Evolutionary conservation across 1,140 invertebrate species (phyloP), one percentile per base, ranked within the genome.

Genomic region (Musca domestica): DNA sequence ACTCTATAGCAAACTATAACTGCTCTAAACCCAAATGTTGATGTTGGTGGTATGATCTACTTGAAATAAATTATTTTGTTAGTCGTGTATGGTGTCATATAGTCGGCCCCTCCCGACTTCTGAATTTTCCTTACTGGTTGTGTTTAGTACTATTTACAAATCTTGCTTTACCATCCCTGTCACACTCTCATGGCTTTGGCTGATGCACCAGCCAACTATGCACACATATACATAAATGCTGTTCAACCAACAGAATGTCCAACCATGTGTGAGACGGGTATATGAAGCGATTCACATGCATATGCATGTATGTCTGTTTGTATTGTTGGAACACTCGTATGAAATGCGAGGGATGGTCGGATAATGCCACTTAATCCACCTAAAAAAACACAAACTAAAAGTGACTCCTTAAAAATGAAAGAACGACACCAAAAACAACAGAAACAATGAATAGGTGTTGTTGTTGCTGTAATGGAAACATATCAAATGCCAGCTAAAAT

Each of bases 331-430:
- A 15, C 23, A 15, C 30, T 30, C 23, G 6, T 30, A 34, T 58
- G 27, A 30, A 30, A 30, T 58, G 54, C 54, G 54, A 58, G 54
- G 54, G 54, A 58, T 58, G 54, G 23, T 30, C 17, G 54, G 54
- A 30, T 58, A 58, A 58, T 58, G 30, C 54, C 54, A 58, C 54
- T 58, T 58, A 58, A 58, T 58, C 54, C 27, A 58, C 54, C 54
- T 30, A 58, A 58, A 58, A 56, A 58, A 30, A 58, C 54, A 34
- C 54, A 58, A 19, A 30, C 23, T 34, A 19, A 30, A 27, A 30
- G 25, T 30, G 54, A 58, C 25, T 58, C 25, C 54, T 58, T n/a
- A 54, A 22, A 54, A 54, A 25, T 15, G 30, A 58, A 4, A 30
- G 23, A 58, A 58, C 19, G 23, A 23, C n/a, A 52, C 3, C 49